phyloP scores from a whole-genome alignment of 2,888 invertebrate species.

The Callosobruchus maculatus region DNA sequence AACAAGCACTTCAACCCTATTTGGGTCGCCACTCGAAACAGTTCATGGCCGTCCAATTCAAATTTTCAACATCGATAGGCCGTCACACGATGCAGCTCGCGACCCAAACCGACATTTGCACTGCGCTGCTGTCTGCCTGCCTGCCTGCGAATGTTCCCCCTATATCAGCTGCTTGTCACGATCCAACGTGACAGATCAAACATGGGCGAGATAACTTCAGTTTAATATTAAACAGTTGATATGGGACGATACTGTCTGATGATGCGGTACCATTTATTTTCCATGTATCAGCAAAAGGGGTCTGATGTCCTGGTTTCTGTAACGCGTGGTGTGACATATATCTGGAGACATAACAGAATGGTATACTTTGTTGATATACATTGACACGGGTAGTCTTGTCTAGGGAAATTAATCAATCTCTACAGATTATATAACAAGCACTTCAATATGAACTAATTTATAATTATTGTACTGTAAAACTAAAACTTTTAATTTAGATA shows the following conservation, averaged over 20 bases:
- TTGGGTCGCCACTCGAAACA: neutral
- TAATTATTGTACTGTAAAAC: no score
- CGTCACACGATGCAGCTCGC: neutral
- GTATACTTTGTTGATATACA: no score
- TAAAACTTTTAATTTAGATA: no score
- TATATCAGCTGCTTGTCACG: neutral
- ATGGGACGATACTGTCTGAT: neutral
- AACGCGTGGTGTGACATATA: no score
- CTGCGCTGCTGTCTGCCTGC: neutral
- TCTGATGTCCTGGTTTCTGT: no score
- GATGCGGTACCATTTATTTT: neutral
- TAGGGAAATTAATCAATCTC: no score
- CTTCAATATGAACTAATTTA: no score
- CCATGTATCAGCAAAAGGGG: no score
- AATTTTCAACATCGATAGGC: neutral
- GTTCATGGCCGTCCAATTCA: neutral
- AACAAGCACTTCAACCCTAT: neutral
- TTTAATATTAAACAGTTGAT: neutral
- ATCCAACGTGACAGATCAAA: neutral
- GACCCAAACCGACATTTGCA: neutral
- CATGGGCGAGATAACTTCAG: neutral
- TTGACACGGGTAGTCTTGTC: no score
- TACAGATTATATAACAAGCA: no score
- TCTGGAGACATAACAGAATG: no score
- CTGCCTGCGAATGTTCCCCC: neutral